These are phyloP conservation scores for Argopecten irradians DNA, from an alignment of 1,140 invertebrate species.

Conservation along the genomic window DNA sequence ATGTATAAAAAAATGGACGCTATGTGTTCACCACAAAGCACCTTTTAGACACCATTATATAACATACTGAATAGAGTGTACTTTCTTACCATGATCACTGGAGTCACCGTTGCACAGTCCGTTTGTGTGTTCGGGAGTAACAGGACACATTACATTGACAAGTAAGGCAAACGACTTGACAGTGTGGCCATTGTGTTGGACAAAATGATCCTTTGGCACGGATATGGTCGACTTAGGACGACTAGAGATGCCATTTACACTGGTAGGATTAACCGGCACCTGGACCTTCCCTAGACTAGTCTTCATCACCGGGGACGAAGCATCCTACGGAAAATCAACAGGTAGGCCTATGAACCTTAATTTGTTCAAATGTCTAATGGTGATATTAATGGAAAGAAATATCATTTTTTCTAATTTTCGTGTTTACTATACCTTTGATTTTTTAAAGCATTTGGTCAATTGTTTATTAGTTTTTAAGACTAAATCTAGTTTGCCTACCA, in stretches of 20 bases:
- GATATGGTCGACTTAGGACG: constrained; percentile 84
- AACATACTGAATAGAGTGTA: too few species aligned
- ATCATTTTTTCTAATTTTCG: too few species aligned
- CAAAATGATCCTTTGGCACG: constrained; percentile 90
- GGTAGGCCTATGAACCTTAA: background rate
- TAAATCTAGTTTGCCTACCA: too few species aligned
- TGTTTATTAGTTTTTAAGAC: too few species aligned
- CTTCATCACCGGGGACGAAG: constrained; percentile 86
- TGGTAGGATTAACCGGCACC: constrained; percentile 83
- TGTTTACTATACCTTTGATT: too few species aligned
- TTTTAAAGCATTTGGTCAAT: too few species aligned
- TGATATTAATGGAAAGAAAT: too few species aligned
- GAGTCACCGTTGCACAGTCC: constrained; percentile 57
- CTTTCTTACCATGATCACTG: constrained; percentile 2
- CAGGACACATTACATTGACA: constrained; percentile 82
- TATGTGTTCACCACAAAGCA: too few species aligned
- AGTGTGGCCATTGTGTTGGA: constrained; percentile 87
- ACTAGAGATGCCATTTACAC: constrained; percentile 85
- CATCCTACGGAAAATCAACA: constrained; percentile 79
- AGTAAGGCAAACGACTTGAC: constrained; percentile 92
- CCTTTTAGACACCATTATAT: too few species aligned
- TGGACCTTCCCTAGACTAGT: constrained; percentile 85
- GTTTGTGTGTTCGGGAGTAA: constrained; percentile 48
- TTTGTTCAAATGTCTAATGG: background rate
- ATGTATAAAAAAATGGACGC: too few species aligned